Evolutionary conservation across 1,140 invertebrate genomes (phyloP), one percentile per base, ranked within the genome.

Genomic region (Diachasma alloeum): DNA sequence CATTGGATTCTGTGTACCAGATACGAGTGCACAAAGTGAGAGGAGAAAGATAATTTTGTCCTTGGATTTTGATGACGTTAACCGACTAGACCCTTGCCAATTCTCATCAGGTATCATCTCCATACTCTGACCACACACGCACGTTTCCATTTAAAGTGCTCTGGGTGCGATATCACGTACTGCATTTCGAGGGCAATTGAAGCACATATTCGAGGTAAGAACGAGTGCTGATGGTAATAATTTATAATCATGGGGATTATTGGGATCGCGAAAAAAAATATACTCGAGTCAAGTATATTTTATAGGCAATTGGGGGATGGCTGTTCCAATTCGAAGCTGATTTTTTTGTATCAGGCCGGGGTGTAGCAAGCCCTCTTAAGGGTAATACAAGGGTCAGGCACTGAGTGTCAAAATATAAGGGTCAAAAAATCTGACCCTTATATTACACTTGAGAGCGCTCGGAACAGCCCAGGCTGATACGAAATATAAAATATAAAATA

Each of bases 61-160:
- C 59, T 63, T 63, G 59, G 24, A 26, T 63, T 63, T 63, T 19
- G 59, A 63, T 63, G 59, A 63, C 59, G 59, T 63, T 63, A 24
- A 63, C 59, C 59, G 59, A 63, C 22, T 63, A 26, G 15, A 31
- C 59, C 59, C 59, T 63, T 13, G 22, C 59, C 59, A 63, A 63
- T 63, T 63, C 59, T 63, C 59, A 63, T 63, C 59, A 63, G 26
- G 59, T 63, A 63, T 63, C 59, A 63, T 63, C 59, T 56, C 48
- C n/a, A 19, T 17, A n/a, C 17, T 48, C 48, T 31, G 59, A 63
- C 59, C 59, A 63, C 59, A 63, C 59, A 63, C 59, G 59, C 59
- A 63, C 59, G 59, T 63, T 63, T 63, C 59, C 59, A 63, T 26
- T 63, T 63, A 63, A 63, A 63, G 59, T 63, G 24, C 19, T 63